Percentiles rank a stretch among this genome's conserved stretches.
Evolutionary conservation across 2,113 vertebrate genomes (phyloP).

Genomic region (Conger conger): DNA sequence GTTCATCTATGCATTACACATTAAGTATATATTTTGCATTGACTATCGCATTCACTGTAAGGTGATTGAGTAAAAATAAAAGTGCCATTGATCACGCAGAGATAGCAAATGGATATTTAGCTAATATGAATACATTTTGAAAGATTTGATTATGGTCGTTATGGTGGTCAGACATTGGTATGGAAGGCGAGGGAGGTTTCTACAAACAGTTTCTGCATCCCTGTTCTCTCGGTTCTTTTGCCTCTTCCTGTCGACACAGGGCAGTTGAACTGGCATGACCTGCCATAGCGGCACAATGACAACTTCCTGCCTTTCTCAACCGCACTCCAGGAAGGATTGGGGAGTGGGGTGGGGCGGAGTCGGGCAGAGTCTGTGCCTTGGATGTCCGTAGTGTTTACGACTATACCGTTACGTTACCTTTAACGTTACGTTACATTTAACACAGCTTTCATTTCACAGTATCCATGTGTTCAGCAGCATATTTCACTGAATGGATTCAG

Average conservation of each 20-base stretch:
- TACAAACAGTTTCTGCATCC: conserved; percentile 9
- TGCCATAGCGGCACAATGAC: conserved; percentile 23
- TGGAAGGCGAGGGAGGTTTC: neutral
- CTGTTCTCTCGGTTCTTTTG: conserved; percentile 23
- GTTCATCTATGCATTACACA: too few species aligned
- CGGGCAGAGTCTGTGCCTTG: neutral
- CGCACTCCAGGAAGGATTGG: conserved; percentile 33
- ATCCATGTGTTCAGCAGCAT: too few species aligned
- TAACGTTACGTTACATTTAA: neutral
- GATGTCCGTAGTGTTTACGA: neutral
- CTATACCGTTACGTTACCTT: neutral
- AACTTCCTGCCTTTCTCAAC: conserved; percentile 46
- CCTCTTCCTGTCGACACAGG: conserved; percentile 29
- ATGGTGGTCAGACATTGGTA: neutral
- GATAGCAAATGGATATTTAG: neutral
- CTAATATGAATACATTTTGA: neutral
- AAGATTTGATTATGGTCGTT: neutral
- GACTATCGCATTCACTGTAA: too few species aligned
- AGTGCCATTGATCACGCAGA: too few species aligned
- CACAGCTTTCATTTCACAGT: too few species aligned
- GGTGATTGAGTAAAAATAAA: too few species aligned
- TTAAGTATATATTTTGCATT: too few species aligned
- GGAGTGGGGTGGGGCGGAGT: conserved; percentile 4
- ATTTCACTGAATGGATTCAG: too few species aligned
- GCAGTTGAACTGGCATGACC: conserved; percentile 36